Evolutionary conservation across 2,797 vertebrate species (phyloP), one percentile per base, ranked within the genome.

Genomic region (Sebastes trivittatus): DNA sequence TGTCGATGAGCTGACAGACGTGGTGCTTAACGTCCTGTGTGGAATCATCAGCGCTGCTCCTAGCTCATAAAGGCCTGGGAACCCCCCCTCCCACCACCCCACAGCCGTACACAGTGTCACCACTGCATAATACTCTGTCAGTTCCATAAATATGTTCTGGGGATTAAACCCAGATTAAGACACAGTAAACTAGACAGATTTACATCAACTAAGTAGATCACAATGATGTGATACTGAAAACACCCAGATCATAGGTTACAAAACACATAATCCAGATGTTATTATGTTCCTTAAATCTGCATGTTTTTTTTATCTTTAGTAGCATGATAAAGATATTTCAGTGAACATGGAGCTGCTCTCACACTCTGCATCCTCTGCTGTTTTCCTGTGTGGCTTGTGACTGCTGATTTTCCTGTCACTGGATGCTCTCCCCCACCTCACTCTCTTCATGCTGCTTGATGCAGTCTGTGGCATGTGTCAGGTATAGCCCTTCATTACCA

Each of bases 91-190:
- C 3, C 4, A 27, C 27, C 80, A 34, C 13, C 2, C 14, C 3
- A 4, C 52, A 36, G 61, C 11, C 14, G 2, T 16, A 59, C 66
- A 54, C 58, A 20, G 29, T 20, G 38, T 74, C 62, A 52, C 56
- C 55, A 2, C 78, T 16, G 55, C 34, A 66, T 86, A 78, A 87
- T 87, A 71, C 87, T 81, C 72, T 75, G 61, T 67, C 81, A 86
- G 55, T 81, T 85, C 71, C 83, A 80, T 86, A 93, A 92, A 94
- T 93, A 90, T 93, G 90, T 90, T 90, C 67, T 87, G 60, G 64
- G 87, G 88, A 87, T 92, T 93, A 89, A 84, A 72, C 42, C 25
- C 80, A 90, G 90, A 92, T 93, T 94, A 90, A 80, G 81, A 89
- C 80, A 76, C 73, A 76, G 78, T 89, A 87, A 90, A 93, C 77